phyloP scores from a whole-genome alignment of 2,888 invertebrate genomes.

The Entomobrya multifasciata region DNA sequence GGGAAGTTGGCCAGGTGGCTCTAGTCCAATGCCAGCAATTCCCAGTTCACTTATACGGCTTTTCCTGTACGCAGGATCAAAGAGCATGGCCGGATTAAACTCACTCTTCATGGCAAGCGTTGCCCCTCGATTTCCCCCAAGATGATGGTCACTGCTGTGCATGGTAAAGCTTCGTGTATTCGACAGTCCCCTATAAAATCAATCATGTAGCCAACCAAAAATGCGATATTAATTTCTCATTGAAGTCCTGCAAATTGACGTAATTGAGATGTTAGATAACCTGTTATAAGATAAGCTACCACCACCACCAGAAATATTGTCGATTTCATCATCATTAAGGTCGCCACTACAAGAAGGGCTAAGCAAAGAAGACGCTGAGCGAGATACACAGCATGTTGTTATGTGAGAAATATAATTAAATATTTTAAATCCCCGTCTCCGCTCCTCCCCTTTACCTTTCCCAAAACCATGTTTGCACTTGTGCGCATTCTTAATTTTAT shows the following conservation, averaged over 20 bases:
- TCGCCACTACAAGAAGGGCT: conserved; percentile 43
- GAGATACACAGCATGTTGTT: conserved; percentile 45
- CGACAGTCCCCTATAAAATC: conserved; percentile 67
- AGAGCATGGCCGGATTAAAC: conserved; percentile 76
- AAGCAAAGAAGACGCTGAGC: conserved; percentile 25
- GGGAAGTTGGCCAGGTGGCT: conserved; percentile 75
- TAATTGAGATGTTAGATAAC: conserved; percentile 36
- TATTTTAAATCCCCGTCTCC: conserved; percentile 37
- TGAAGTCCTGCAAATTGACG: neutral
- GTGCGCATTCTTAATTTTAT: too few species aligned
- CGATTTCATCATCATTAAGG: conserved; percentile 2
- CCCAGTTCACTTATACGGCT: conserved; percentile 78
- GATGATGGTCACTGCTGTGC: conserved; percentile 70
- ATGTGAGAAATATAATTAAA: conserved; percentile 39
- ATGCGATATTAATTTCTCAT: neutral
- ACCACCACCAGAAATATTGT: conserved; percentile 36
- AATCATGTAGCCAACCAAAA: neutral
- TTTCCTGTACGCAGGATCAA: conserved; percentile 77
- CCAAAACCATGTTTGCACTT: neutral
- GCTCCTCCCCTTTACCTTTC: conserved; percentile 1
- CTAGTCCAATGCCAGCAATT: conserved; percentile 78
- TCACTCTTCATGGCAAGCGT: conserved; percentile 76
- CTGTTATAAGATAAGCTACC: conserved; percentile 40
- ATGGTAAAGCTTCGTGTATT: conserved; percentile 75
- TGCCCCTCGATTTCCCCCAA: conserved; percentile 62